A percentile compares a stretch with the other conserved stretches of the same genome.
phyloP scores from a whole-genome alignment of 2,797 vertebrate species.

The Myotis daubentonii region DNA sequence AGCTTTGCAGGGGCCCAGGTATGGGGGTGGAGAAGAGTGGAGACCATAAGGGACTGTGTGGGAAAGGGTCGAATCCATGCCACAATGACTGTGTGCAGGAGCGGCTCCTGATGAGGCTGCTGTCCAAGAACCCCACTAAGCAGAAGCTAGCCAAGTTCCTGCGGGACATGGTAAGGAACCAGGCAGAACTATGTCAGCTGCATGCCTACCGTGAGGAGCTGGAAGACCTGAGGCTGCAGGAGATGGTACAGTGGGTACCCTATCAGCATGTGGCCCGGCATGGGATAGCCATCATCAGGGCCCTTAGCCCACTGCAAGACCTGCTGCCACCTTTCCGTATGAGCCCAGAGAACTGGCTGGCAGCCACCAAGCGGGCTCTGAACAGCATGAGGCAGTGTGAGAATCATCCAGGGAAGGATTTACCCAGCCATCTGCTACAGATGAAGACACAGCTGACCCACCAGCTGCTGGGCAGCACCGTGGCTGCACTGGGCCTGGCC shows the following conservation, averaged over 20 bases:
- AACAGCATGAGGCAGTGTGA: constrained; percentile 63
- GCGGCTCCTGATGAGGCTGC: constrained; percentile 64
- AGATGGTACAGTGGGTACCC: constrained; percentile 72
- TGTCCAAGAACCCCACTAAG: not conserved
- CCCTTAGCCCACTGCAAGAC: constrained; percentile 86
- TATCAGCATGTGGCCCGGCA: constrained; percentile 79
- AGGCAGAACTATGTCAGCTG: constrained; percentile 68
- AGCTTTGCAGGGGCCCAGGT: not conserved
- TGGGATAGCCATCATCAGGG: constrained; percentile 83
- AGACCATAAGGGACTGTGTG: not conserved
- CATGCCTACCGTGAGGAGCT: constrained; percentile 77
- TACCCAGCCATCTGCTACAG: constrained; percentile 77
- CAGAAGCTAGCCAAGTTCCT: constrained; percentile 71
- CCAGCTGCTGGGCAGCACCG: constrained; percentile 84
- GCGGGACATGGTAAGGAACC: constrained; percentile 63
- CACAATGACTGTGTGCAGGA: constrained; percentile 64
- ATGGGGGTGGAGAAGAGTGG: not conserved
- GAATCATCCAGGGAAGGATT: constrained; percentile 37
- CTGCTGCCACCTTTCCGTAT: constrained; percentile 88
- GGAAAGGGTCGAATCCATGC: constrained; percentile 3
- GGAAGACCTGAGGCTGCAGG: constrained; percentile 75
- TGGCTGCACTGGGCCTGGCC: constrained; percentile 83
- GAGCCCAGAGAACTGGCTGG: constrained; percentile 82
- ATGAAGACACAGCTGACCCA: constrained; percentile 82
- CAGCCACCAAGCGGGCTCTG: constrained; percentile 78